Base-by-base conservation (phyloP, 2,113 vertebrate species). In the Cheilinus undulatus region DNA sequence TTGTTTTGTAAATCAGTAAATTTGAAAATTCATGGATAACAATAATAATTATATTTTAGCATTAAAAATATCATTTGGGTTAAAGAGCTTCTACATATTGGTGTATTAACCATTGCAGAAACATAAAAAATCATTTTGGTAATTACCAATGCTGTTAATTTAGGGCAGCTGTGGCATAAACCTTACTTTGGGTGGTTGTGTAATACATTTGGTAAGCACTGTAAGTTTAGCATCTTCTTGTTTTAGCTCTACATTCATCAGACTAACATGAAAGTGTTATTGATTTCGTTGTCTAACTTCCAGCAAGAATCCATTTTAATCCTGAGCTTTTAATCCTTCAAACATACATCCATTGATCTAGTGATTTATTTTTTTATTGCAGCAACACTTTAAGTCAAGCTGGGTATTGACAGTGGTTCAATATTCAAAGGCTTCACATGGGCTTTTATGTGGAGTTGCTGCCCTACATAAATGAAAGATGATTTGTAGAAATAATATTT, bases 381-480 rank as follows among this genome's bases (percentile, higher is more conserved):
- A 12, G 10, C 36, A 32, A 17, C 17, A 20, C 3, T 14, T 49
- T 49, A n/a, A 4, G 12, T 58, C 5, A 20, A 32, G n/a, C 1
- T 61, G 26, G 7, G 28, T 23, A 10, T 27, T 6, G 17, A 46
- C 13, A 62, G 20, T 7, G n/a, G 5, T 26, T 28, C 5, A 14
- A 30, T 22, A 15, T 15, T 32, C 1, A 24, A n/a, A 23, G 7
- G 24, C 34, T 48, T 28, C 7, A 49, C 54, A 20, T 42, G 27
- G 27, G 14, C 40, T 38, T 15, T 32, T 8, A 61, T 3, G 23
- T 26, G 23, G 14, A 58, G 54, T 1, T n/a, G 10, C 46, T 26
- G 20, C 20, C 14, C 3, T 22, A 26, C 7, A 42, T 56, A 27
- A 63, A 68, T 54, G 15, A 73, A 60, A 26, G 19, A 59, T 53